A percentile compares a stretch with the other conserved stretches of the same genome.
Conservation (phyloP, 2,888 invertebrate genomes). For the Drosophila aldrichi region DNA sequence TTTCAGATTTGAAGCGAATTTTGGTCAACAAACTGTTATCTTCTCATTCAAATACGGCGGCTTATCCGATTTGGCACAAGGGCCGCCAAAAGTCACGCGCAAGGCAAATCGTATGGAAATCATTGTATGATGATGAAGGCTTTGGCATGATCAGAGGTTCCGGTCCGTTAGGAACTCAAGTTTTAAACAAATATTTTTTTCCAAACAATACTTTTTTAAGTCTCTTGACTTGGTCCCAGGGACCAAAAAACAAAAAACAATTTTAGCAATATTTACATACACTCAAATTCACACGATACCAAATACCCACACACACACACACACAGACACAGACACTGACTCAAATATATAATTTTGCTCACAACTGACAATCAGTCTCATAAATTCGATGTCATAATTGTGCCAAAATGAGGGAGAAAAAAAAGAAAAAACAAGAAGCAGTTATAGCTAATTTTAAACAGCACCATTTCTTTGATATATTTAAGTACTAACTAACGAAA, state of each 20-base stretch:
- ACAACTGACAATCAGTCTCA: conserved; percentile 75
- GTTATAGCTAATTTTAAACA: conserved; percentile 44
- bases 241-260: conserved; percentile 57
- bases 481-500: conserved; percentile 61
- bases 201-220: conserved; percentile 25
- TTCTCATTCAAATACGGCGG: conserved; percentile 91
- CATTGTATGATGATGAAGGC: conserved; percentile 86
- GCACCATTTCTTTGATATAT: conserved; percentile 56
- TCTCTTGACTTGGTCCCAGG: conserved; percentile 67
- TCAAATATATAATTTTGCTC: conserved; percentile 64
- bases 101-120: conserved; percentile 91
- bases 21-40: conserved; percentile 92
- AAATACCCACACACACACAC: conserved; percentile 1
- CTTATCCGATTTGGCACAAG: conserved; percentile 88
- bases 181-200: conserved; percentile 27
- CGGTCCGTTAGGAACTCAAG: conserved; percentile 14
- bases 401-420: conserved; percentile 52
- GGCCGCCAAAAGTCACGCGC: conserved; percentile 89
- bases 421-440: conserved; percentile 15
- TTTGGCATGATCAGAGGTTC: conserved; percentile 25
- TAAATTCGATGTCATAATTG: conserved; percentile 74
- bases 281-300: conserved; percentile 4
- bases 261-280: conserved; percentile 68
- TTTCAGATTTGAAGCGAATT: conserved; percentile 92
- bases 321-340: conserved; percentile 6